Evolutionary conservation across 1,140 invertebrate genomes (phyloP), one percentile per base, ranked within the genome.

Genomic region (Lordiphosa collinella): DNA sequence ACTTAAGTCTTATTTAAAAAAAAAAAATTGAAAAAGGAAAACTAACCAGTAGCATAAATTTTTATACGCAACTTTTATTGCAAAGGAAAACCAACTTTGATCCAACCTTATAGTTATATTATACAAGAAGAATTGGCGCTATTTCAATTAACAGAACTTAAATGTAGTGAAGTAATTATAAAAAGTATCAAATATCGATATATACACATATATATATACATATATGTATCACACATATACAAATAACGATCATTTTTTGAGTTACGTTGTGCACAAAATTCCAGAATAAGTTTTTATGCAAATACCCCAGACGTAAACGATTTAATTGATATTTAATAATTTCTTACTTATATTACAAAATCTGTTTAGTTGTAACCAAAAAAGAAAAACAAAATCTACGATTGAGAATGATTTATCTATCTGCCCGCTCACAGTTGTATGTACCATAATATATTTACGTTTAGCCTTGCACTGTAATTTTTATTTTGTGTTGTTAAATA

Each of bases 401-500:
- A 12, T 48, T 47, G 47, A 49, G 25, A 37, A 14, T 50, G 43
- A 69, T 53, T 59, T 65, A 64, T 44, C 56, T 47, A 58, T 68
- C 56, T 43, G 57, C 62, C 49, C 44, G 53, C 63, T 60, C 66
- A 70, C 56, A 38, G 47, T 68, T 80, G 76, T 82, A 80, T 80
- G 76, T 84, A 44, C 22, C 22, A 6, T 44, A 31, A 12, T 31
- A 29, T 44, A 44, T n/a, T 85, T 85, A 74, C 61, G 63, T 80
- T 80, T 82, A 80, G 68, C 56, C 31, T 68, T 75, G 70, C 80
- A 76, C 82, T 80, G 74, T 75, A 58, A 75, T 86, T 75, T 79
- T 72, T 86, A 86, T 80, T 86, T 86, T 86, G 75, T 86, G 78
- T 84, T 76, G 82, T 78, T 86, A 86, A 76, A 86, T 82, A 86